Conservation (phyloP, 2,113 vertebrate species). For the Cyanistes caeruleus region DNA sequence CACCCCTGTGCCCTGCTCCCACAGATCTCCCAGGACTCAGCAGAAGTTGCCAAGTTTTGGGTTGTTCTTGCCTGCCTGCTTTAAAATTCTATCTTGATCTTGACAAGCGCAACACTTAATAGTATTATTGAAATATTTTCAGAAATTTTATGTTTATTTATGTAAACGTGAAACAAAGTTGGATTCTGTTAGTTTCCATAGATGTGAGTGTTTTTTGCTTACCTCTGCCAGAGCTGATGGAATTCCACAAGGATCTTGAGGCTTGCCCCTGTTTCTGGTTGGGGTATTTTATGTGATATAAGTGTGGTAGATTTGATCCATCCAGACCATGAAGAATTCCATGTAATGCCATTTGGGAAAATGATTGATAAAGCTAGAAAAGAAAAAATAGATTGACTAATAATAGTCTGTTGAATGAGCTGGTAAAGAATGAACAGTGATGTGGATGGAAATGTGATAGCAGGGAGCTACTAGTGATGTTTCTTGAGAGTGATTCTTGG, state of each 20-base stretch:
- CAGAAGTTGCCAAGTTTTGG: neutral
- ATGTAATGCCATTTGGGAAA: neutral
- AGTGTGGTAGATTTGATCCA: neutral
- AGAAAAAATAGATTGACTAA: neutral
- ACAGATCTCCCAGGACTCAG: too few relatives aligned
- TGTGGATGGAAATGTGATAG: neutral
- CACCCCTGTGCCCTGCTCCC: accelerated
- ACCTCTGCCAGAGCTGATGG: neutral
- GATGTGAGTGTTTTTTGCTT: neutral
- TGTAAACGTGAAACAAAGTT: neutral
- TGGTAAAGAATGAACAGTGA: neutral
- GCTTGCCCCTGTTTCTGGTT: neutral
- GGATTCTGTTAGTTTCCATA: neutral
- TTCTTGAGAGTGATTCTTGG: neutral
- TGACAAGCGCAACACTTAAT: neutral
- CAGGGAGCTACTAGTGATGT: neutral
- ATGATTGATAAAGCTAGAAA: neutral
- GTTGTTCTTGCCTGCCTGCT: neutral
- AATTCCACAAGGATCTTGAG: neutral
- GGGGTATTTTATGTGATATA: neutral
- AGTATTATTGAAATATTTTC: neutral
- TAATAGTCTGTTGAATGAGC: neutral
- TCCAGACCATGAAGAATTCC: neutral
- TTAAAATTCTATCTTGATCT: neutral
- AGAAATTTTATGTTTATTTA: neutral